Percentiles rank a stretch among this genome's conserved stretches.
Conservation (phyloP, 2,888 invertebrate species). For the Linnaemya tessellans region DNA sequence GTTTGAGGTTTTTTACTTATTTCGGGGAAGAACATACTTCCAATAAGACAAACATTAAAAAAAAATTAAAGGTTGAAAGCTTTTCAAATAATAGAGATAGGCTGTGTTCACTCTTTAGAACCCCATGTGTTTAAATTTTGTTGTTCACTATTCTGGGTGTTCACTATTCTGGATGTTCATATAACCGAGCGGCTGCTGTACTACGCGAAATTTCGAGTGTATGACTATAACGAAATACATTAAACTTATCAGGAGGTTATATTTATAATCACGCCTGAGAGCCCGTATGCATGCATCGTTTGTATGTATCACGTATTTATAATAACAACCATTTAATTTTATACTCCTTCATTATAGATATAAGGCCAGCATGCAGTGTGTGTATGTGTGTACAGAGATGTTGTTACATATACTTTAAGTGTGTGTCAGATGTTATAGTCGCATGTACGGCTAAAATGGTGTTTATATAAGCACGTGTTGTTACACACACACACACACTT, state of each 20-base stretch:
- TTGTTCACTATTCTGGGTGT: too few species aligned
- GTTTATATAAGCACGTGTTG: slow-evolving; percentile 69
- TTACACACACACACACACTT: slow-evolving; percentile 73
- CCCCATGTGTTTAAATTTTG: too few species aligned
- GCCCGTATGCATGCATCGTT: neutral
- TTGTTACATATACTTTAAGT: slow-evolving; percentile 19
- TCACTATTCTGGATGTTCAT: too few species aligned
- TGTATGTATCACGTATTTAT: slow-evolving; percentile 53
- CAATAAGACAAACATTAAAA: too few species aligned
- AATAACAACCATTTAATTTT: slow-evolving; percentile 72
- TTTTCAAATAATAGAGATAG: too few species aligned
- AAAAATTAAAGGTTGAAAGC: too few species aligned
- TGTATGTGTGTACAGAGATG: neutral
- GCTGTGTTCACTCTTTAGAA: too few species aligned
- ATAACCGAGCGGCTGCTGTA: too few species aligned
- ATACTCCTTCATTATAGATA: slow-evolving; percentile 66
- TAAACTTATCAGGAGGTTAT: too few species aligned
- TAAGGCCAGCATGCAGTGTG: neutral
- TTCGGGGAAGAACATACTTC: too few species aligned
- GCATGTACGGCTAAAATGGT: slow-evolving; percentile 46
- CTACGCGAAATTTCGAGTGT: neutral
- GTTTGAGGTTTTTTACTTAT: too few species aligned
- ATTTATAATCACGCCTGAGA: too few species aligned
- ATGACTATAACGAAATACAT: neutral
- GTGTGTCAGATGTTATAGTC: neutral